Conservation (phyloP, 2,888 invertebrate genomes). For the Tetragonisca angustula region DNA sequence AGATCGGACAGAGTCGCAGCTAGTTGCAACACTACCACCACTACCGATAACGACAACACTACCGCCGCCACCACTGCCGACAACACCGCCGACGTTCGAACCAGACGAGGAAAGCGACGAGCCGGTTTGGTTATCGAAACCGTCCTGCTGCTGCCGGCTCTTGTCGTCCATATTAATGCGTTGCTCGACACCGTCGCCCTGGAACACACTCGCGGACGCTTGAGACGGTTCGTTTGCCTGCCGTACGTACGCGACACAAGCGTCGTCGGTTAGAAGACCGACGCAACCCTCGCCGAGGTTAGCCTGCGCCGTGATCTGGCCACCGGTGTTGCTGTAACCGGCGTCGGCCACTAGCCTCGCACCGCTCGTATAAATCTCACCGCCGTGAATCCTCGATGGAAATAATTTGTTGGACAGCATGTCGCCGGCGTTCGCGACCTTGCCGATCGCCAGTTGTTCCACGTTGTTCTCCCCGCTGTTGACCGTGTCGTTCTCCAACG, state of each 20-base stretch:
- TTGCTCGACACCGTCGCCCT: constrained; percentile 54
- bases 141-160: constrained; percentile 68
- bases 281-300: constrained; percentile 53
- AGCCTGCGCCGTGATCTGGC: constrained; percentile 45
- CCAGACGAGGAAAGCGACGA: constrained; percentile 52
- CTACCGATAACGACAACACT: constrained; percentile 49
- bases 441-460: constrained; percentile 31
- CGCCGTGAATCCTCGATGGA: constrained; percentile 56
- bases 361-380: constrained; percentile 46
- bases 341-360: constrained; percentile 28
- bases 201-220: constrained; percentile 54
- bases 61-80: constrained; percentile 45
- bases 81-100: constrained; percentile 51
- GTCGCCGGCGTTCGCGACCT: constrained; percentile 45
- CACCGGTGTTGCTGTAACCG: constrained; percentile 46
- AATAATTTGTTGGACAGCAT: constrained; percentile 58
- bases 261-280: constrained; percentile 60
- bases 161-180: constrained; percentile 63
- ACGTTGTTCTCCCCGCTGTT: constrained; percentile 10
- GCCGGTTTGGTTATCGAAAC: constrained; percentile 63
- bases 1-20: constrained; percentile 86
- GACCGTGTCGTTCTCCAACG: constrained; percentile 50
- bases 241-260: constrained; percentile 60
- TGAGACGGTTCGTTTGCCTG: constrained; percentile 53
- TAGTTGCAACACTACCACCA: constrained; percentile 63